These are phyloP conservation scores for Amblyopsis hoosieri DNA, from an alignment of 2,797 vertebrate species.

Conservation along the genomic window DNA sequence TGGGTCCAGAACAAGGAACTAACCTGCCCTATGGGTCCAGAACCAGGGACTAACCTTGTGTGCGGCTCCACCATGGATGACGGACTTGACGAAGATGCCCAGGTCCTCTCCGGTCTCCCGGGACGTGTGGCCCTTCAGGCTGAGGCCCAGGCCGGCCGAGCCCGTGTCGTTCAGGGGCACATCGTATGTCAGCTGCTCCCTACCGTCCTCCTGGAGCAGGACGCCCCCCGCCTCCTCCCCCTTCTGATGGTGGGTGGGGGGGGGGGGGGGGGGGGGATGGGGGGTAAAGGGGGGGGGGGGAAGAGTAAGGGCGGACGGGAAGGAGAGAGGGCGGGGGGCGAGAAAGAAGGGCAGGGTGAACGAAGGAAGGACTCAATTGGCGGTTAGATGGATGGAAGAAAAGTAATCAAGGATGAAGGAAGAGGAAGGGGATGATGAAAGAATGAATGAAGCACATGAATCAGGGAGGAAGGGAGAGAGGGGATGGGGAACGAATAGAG, in stretches of 20 bases:
- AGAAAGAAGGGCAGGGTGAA: conserved; percentile 31
- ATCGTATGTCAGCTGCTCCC: conserved; percentile 93
- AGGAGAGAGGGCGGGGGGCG: conserved; percentile 3
- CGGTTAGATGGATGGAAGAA: too few relatives aligned
- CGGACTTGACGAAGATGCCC: conserved; percentile 97
- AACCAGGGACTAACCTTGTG: conserved; percentile 82
- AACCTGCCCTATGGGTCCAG: too few relatives aligned
- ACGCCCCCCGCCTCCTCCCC: conserved; percentile 69
- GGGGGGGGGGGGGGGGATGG: conserved; percentile 6
- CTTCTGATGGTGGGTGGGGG: conserved; percentile 76
- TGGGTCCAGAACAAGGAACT: too few relatives aligned
- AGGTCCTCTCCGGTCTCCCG: conserved; percentile 91
- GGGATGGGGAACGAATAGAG: not conserved
- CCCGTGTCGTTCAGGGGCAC: conserved; percentile 93
- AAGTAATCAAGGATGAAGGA: not conserved
- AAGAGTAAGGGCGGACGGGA: conserved; percentile 14
- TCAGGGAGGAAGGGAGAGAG: not conserved
- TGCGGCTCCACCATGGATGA: conserved; percentile 94
- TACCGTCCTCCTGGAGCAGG: conserved; percentile 76
- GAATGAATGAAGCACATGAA: not conserved
- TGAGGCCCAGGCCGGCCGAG: conserved; percentile 93
- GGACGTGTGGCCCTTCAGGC: conserved; percentile 95
- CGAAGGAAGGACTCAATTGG: not conserved
- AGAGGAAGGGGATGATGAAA: conserved; percentile 5
- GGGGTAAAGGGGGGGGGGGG: conserved; percentile 3